Percentiles rank a stretch among this genome's conserved stretches.
These are phyloP conservation scores for Aurelia aurita DNA, from an alignment of 30 jellyfish, hydroid and myxozoan species.

Conservation along the genomic window DNA sequence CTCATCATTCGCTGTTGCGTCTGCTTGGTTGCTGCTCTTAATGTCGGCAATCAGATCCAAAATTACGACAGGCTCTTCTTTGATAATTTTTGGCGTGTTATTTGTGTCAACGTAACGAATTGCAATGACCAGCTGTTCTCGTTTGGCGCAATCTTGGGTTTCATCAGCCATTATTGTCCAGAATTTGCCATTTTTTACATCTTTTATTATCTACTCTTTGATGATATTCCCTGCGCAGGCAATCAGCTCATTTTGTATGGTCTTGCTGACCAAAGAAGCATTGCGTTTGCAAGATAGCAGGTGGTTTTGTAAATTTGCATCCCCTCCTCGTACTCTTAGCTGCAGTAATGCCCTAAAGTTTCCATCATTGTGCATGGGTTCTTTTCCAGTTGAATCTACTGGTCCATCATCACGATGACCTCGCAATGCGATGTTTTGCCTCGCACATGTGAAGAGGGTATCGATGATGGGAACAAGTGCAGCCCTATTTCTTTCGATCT, in stretches of 20 bases:
- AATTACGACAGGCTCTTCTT: slow-evolving; percentile 12
- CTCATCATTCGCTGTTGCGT: neutral
- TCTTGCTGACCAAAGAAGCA: slow-evolving; percentile 36
- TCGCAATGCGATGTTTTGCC: no score
- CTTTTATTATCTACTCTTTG: slow-evolving; percentile 3
- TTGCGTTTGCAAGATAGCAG: slow-evolving; percentile 38
- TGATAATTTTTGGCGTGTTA: neutral
- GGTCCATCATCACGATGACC: slow-evolving; percentile 34
- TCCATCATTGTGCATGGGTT: slow-evolving; percentile 25
- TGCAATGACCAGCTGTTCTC: neutral
- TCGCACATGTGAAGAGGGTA: no score
- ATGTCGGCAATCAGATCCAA: slow-evolving; percentile 30
- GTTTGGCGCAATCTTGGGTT: slow-evolving; percentile 16
- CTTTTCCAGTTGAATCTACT: slow-evolving; percentile 9
- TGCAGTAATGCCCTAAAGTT: slow-evolving; percentile 28
- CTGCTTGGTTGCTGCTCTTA: neutral
- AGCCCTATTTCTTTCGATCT: slow-evolving; percentile 25
- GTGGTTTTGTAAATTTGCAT: slow-evolving; percentile 23
- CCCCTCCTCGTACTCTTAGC: slow-evolving; percentile 46
- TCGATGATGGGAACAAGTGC: no score
- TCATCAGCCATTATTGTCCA: slow-evolving; percentile 37
- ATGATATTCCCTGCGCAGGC: slow-evolving; percentile 28
- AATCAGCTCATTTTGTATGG: slow-evolving; percentile 48
- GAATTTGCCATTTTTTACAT: slow-evolving; percentile 15
- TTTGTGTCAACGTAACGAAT: slow-evolving; percentile 20